A percentile compares a stretch with the other conserved stretches of the same genome.
phyloP scores from a whole-genome alignment of 2,113 vertebrate genomes.

The Telmatochromis sp. region DNA sequence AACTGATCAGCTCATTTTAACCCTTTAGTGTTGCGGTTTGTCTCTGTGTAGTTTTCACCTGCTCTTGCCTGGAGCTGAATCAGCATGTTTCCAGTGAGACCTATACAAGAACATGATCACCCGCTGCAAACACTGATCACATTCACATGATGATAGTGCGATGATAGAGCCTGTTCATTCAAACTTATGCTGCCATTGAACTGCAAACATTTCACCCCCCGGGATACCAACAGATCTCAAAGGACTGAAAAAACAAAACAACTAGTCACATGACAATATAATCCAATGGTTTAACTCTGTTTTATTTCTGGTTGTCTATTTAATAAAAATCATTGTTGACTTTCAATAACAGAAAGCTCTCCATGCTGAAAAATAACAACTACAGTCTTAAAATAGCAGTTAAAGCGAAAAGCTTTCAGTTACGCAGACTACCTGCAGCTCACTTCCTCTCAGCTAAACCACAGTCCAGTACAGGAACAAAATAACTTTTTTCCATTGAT shows the following conservation, averaged over 20 bases:
- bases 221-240: not conserved
- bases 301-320: not conserved
- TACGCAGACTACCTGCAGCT: not conserved
- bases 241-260: not conserved
- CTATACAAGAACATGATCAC: not conserved
- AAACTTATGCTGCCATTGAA: rapidly evolving
- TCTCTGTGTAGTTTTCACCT: not conserved
- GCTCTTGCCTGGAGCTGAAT: not conserved
- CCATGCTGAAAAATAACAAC: not conserved
- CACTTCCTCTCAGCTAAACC: not conserved
- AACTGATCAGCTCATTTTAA: not conserved
- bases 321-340: not conserved
- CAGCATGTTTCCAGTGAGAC: not conserved
- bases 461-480: not conserved
- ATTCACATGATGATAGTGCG: not conserved
- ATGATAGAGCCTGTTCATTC: not conserved
- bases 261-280: not conserved
- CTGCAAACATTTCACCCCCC: not conserved
- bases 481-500: not conserved
- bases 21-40: not conserved
- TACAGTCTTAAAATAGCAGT: not conserved
- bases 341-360: not conserved
- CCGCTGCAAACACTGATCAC: not conserved
- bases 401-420: rapidly evolving
- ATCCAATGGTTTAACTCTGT: not conserved